Evolutionary conservation across 2,113 vertebrate genomes (phyloP).

Genomic region (Ovis aries): DNA sequence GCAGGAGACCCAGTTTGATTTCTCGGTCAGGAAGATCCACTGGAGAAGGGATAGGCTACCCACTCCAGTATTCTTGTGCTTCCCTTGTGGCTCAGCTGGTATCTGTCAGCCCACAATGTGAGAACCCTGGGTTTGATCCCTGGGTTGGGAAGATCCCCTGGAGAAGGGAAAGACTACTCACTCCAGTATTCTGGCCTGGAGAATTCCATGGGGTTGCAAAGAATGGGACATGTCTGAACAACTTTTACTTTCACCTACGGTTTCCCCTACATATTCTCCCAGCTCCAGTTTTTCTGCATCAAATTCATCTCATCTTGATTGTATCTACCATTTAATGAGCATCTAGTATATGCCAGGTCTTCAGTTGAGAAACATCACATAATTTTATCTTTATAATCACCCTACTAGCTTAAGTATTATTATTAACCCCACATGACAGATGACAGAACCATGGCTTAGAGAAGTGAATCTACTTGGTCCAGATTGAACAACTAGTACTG

Average conservation of each 20-base stretch:
- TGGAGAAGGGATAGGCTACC: not conserved
- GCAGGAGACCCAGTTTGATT: not conserved
- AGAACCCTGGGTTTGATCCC: not conserved
- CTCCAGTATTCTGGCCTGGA: not conserved
- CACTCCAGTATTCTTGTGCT: not conserved
- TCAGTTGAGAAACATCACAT: not conserved
- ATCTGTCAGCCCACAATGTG: not conserved
- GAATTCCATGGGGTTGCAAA: not conserved
- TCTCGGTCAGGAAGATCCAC: not conserved
- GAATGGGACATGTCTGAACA: not conserved
- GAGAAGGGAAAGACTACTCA: not conserved
- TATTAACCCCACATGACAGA: not conserved
- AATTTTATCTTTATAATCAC: not conserved
- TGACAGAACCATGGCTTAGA: not conserved
- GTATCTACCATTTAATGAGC: not conserved
- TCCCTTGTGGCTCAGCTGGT: not conserved
- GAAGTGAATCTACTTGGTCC: not conserved
- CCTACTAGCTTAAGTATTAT: not conserved
- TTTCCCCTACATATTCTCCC: not conserved
- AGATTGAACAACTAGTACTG: not conserved
- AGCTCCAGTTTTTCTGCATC: not conserved
- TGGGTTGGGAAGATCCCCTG: not conserved
- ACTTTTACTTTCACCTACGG: not conserved
- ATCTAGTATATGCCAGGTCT: not conserved
- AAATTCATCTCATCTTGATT: not conserved